Percentiles rank a stretch among this genome's conserved stretches.
Conservation (phyloP, 2,888 invertebrate genomes). For the Spicauda simplicius region DNA sequence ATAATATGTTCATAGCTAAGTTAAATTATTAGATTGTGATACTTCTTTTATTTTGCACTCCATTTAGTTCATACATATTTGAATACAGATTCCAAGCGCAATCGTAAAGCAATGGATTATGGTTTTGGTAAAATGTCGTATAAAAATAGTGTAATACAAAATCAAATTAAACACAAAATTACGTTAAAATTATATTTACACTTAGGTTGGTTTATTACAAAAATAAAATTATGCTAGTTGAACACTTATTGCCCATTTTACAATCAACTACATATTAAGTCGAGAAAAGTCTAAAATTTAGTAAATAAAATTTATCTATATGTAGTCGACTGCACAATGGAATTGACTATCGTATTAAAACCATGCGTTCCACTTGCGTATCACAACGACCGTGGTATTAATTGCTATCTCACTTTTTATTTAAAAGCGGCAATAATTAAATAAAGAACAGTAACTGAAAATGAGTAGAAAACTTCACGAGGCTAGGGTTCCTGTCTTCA, state of each 20-base stretch:
- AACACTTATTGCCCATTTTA: slow-evolving; percentile 44
- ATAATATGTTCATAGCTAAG: too few species aligned
- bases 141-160: too few species aligned
- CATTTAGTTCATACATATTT: too few species aligned
- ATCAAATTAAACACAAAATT: not conserved
- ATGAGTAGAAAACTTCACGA: not conserved
- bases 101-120: too few species aligned
- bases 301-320: slow-evolving; percentile 3
- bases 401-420: not conserved
- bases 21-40: too few species aligned
- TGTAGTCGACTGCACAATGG: slow-evolving; percentile 20
- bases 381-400: not conserved
- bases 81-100: too few species aligned
- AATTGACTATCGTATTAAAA: slow-evolving; percentile 14
- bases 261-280: slow-evolving; percentile 51
- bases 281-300: not conserved
- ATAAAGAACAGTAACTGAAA: not conserved
- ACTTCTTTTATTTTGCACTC: too few species aligned
- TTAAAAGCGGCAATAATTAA: not conserved
- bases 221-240: slow-evolving; percentile 19
- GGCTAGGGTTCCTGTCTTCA: not conserved
- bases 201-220: not conserved
- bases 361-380: not conserved
- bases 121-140: too few species aligned
- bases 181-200: not conserved